A percentile compares a stretch with the other conserved stretches of the same genome.
These are phyloP conservation scores for Coluber constrictor DNA, from an alignment of 2,797 vertebrate genomes.

Conservation along the genomic window DNA sequence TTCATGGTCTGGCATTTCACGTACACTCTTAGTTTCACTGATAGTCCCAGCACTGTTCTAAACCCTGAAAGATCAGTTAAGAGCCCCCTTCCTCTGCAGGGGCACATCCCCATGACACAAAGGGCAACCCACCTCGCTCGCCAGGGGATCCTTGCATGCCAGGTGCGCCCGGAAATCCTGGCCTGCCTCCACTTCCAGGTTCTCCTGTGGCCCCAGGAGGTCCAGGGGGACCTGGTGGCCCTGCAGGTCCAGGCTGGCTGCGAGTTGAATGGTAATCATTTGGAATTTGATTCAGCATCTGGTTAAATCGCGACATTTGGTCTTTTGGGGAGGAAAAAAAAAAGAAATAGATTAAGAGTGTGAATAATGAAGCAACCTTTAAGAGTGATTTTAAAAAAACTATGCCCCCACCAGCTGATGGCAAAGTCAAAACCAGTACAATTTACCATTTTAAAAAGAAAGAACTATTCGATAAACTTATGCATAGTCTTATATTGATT, in stretches of 20 bases:
- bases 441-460: neutral
- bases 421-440: neutral
- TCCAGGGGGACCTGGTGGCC: slow-evolving; percentile 82
- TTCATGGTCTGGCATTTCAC: neutral
- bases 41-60: neutral
- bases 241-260: slow-evolving; percentile 86
- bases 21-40: neutral
- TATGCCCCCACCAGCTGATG: neutral
- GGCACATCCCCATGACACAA: neutral
- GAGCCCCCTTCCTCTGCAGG: neutral
- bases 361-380: neutral
- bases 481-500: neutral
- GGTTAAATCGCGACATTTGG: slow-evolving; percentile 91
- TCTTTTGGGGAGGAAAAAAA: slow-evolving; percentile 67
- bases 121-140: slow-evolving; percentile 80
- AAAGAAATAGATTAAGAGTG: neutral
- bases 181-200: slow-evolving; percentile 82
- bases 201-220: slow-evolving; percentile 84
- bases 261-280: slow-evolving; percentile 83
- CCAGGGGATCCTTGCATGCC: slow-evolving; percentile 86
- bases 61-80: neutral
- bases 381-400: neutral
- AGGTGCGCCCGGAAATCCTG: slow-evolving; percentile 87
- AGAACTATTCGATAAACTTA: neutral
- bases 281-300: slow-evolving; percentile 93